Evolutionary conservation across 2,888 invertebrate species (phyloP), one percentile per base, ranked within the genome.

Genomic region (Aleiodes alternator): DNA sequence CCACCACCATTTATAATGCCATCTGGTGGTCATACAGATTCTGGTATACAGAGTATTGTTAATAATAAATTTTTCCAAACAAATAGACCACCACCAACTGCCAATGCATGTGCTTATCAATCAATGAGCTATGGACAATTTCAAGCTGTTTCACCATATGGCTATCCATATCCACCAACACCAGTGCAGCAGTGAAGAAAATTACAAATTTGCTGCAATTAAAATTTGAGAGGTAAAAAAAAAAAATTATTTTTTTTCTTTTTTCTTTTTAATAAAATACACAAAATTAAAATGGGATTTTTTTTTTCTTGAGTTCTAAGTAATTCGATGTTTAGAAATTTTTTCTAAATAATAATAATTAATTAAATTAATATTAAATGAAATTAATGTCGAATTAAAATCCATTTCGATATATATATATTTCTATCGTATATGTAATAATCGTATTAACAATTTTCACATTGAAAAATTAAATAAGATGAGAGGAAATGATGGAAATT

Each of bases 1-100:
- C 90, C 91, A 11, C 90, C 83, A 56, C 90, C 90, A 8, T 91
- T 90, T 78, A 90, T 91, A 87, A 91, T 91, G 90, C 90, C 90
- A 73, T 85, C 89, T n/a, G 83, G 85, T 4, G 87, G 86, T 3
- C 86, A 84, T 57, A 85, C 88, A 1, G 90, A 90, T 73, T 91
- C 91, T 70, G 91, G 90, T 59, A 91, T 92, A 79, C 92, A 92
- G 81, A 91, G 91, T 57, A 88, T 92, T 81, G 90, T 92, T 43
- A 89, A 93, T 86, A 94, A 93, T 88, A 95, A 95, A 88, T 95
- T 93, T 91, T 95, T 94, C 91, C 94, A 94, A 83, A 93, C 93
- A 14, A 93, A 92, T 79, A 90, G 91, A 75, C 90, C 92, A 73
- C 91, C 92, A n/a, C 91, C 92, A 1, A 90, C 90, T 51, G 90